Conservation (phyloP, 2,113 vertebrate genomes). For the Pelecanus crispus region DNA sequence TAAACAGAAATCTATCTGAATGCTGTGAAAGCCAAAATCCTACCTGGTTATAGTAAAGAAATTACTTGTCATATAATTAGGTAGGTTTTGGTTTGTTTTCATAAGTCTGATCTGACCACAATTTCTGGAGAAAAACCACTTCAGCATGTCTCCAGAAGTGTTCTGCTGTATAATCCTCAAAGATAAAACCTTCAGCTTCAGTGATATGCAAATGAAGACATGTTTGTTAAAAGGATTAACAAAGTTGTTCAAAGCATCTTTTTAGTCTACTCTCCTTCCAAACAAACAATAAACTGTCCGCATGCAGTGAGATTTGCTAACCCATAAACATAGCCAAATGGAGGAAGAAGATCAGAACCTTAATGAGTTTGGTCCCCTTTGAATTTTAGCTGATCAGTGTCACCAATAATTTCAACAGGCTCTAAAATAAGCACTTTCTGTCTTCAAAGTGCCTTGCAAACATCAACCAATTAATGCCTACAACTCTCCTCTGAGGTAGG, state of each 20-base stretch:
- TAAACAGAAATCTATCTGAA: not conserved
- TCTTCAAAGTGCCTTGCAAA: conserved; percentile 50
- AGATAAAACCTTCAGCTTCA: conserved; percentile 47
- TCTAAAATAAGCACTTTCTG: conserved; percentile 60
- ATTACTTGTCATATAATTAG: conserved; percentile 1
- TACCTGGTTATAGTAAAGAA: not conserved
- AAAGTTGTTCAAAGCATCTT: conserved; percentile 42
- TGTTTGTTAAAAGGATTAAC: conserved; percentile 60
- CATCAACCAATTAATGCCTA: conserved; percentile 56
- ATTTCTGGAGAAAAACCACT: not conserved
- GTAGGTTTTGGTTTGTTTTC: not conserved
- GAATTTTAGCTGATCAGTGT: conserved; percentile 55
- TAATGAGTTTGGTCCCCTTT: conserved; percentile 43
- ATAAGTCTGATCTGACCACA: not conserved
- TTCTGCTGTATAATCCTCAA: not conserved
- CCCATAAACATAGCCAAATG: conserved; percentile 29
- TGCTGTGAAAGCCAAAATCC: not conserved
- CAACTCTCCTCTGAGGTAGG: conserved; percentile 42
- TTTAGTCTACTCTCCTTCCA: conserved; percentile 40
- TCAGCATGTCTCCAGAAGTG: not conserved
- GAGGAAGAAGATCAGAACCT: conserved; percentile 19
- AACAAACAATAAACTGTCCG: conserved; percentile 48
- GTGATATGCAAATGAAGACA: conserved; percentile 33
- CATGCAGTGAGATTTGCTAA: conserved; percentile 24
- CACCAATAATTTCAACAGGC: conserved; percentile 58